Evolutionary conservation across 2,113 vertebrate genomes (phyloP), one percentile per base, ranked within the genome.

Genomic region (Electrona antarctica): DNA sequence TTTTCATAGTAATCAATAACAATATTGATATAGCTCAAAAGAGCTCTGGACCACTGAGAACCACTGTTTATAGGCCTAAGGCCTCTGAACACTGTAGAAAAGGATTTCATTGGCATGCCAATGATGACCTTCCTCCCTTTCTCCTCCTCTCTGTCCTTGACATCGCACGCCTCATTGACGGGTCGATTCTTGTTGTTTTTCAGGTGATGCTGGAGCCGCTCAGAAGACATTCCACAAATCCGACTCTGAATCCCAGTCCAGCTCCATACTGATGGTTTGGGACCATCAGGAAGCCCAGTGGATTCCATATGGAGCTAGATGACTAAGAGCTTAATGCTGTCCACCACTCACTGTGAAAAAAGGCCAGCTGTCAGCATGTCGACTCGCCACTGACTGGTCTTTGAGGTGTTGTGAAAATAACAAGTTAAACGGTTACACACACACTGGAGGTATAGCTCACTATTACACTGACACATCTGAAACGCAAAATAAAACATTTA

Each of bases 121-220:
- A 10, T 1, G 21, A 21, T 21, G 21, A 10, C 56, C 11, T 54
- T 41, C 33, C 11, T 54, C 11, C 64, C 14, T 9, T 49, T 45
- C n/a, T 64, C 62, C 63, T 54, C 49, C 7, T 52, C 58, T 60
- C 49, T 60, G 56, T 41, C 14, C 9, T 33, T 64, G 15, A 46
- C 46, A n/a, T 63, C 0, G 10, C 63, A 13, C 2, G 3, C 11
- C 12, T 64, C 0, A 57, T 6, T 69, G 14, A 80, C 1, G 48
- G 47, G 58, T 62, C 60, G 21, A 28, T 71, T 76, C n/a, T 52
- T 11, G 21, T 67, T 69, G 47, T 64, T 57, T 80, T 85, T 48
- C 85, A 94, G 93, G 91, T 74, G 75, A 64, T 73, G 69, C 71
- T 76, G 81, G 60, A 69, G 64, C 70, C 57, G 54, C 55, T 78